A percentile compares a stretch with the other conserved stretches of the same genome.
Evolutionary conservation across 2,888 invertebrate species (phyloP).

Genomic region (Zaprionus obscuricornis): DNA sequence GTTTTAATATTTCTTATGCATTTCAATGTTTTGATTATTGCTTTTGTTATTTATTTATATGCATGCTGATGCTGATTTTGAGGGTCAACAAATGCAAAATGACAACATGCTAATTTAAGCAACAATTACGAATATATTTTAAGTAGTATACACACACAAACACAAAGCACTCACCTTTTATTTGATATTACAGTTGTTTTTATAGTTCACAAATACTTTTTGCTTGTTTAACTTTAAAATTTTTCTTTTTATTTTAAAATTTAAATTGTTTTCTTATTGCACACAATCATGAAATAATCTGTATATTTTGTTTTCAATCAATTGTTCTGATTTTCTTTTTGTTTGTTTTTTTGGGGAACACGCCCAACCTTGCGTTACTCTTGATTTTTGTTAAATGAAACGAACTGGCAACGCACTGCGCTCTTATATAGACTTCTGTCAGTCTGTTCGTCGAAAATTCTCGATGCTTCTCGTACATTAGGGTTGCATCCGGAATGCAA

Average conservation of each 20-base stretch:
- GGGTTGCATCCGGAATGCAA: constrained; percentile 56
- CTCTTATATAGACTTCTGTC: constrained; percentile 54
- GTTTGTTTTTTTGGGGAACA: constrained; percentile 6
- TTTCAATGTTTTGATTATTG: no score
- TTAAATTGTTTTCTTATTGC: neutral
- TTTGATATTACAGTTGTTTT: constrained; percentile 24
- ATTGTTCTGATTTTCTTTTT: constrained; percentile 1
- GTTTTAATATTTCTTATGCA: neutral
- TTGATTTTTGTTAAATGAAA: constrained; percentile 27
- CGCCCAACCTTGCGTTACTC: neutral
- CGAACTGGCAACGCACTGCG: neutral
- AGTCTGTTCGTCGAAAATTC: constrained; percentile 60
- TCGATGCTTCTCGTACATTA: constrained; percentile 60
- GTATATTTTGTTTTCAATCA: constrained; percentile 21
- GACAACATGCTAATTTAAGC: constrained; percentile 32
- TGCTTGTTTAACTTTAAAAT: constrained; percentile 1
- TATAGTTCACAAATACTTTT: neutral
- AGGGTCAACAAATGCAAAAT: neutral
- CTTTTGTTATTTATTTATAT: no score
- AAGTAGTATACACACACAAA: no score
- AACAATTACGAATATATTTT: constrained; percentile 13
- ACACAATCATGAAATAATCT: constrained; percentile 11
- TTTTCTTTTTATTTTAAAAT: constrained; percentile 6
- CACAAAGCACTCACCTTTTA: constrained; percentile 44
- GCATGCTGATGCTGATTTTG: no score